Evolutionary conservation across 1,140 invertebrate genomes (phyloP), one percentile per base, ranked within the genome.

Genomic region (Agrilus planipennis): DNA sequence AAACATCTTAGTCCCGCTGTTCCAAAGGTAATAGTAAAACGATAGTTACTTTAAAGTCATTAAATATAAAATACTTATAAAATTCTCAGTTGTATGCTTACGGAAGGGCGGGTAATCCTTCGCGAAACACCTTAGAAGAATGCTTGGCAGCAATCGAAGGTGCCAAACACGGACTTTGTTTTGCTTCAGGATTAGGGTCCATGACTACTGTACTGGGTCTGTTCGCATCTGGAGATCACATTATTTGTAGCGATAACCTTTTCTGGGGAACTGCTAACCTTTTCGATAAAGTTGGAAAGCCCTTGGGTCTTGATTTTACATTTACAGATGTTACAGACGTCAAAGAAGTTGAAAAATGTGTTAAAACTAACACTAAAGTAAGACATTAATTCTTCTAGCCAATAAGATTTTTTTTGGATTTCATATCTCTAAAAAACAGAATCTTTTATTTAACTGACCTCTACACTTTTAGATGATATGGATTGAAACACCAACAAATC

Each of bases 401-500:
- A 25, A 7, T 25, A 7, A 25, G 23, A 25, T 25, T 25, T 7
- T 25, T 25, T 25, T 25, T 25, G 6, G 6, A 7, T 7, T 25
- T 7, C 23, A 7, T 7, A 6, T 25, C n/a, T 25, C 23, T 25
- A 25, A 25, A 25, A n/a, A n/a, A n/a, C n/a, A n/a, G n/a, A n/a
- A n/a, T n/a, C n/a, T n/a, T n/a, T n/a, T 30, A 15, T 30, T 30
- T n/a, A n/a, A n/a, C n/a, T 10, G n/a, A n/a, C 15, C 14, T 30
- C 7, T 31, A 27, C 23, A 16, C 27, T 46, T 45, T n/a, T 39
- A 89, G 85, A 74, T 97, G 67, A 70, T 99, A 15, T 99, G 94
- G 93, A 66, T 98, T 35, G 96, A 99, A 67, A 87, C 87, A 0
- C 95, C 95, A 2, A 95, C 95, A n/a, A 99, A 99, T 71, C 96